A percentile compares a stretch with the other conserved stretches of the same genome.
These are phyloP conservation scores for Oreochromis mossambicus DNA, from an alignment of 2,797 vertebrate genomes.

Conservation along the genomic window DNA sequence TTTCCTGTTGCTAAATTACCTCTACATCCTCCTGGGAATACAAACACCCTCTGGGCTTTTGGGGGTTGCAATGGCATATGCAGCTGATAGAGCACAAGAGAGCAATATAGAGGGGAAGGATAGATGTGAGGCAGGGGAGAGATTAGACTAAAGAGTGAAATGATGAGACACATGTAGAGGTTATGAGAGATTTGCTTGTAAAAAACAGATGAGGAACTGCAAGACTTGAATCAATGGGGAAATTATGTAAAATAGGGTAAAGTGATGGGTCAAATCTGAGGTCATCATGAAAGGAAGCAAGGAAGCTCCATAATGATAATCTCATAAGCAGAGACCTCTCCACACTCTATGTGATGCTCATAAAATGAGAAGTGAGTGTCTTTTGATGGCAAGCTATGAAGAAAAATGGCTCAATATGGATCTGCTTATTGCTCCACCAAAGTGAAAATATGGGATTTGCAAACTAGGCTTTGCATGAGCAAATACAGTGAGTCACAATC, in stretches of 20 bases:
- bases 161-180: background rate
- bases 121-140: background rate
- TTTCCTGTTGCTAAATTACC: conserved; percentile 67
- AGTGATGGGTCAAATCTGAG: conserved; percentile 27
- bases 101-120: background rate
- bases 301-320: conserved; percentile 30
- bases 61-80: conserved; percentile 2
- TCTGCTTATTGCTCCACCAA: background rate
- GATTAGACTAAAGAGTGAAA: background rate
- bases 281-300: conserved; percentile 38
- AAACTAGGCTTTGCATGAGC: background rate
- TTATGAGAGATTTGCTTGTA: background rate
- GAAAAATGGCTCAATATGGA: background rate
- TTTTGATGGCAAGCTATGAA: background rate
- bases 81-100: background rate
- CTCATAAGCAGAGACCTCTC: background rate
- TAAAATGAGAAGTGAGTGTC: background rate
- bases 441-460: background rate
- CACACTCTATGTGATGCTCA: background rate
- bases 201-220: background rate
- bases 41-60: conserved; percentile 48
- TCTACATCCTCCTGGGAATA: conserved; percentile 46
- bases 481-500: background rate
- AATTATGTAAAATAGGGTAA: conserved; percentile 25
- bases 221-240: background rate